Base-by-base conservation (phyloP, 53 echinoderm and acorn worm genomes). In the Holothuria scabra region DNA sequence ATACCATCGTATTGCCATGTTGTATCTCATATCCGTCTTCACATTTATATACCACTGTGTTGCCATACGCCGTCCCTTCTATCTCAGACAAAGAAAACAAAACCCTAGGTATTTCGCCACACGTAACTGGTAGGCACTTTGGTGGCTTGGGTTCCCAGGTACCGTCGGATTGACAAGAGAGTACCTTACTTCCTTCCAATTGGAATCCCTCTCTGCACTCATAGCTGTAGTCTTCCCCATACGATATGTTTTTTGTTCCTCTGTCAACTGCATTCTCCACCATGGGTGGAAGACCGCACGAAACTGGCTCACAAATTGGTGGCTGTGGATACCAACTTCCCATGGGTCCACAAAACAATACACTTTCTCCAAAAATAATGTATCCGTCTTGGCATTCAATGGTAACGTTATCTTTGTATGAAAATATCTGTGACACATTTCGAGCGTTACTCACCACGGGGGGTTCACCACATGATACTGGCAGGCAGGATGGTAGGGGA, bases 371-470 rank as follows among this genome's bases (percentile, higher is more conserved):
- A 13, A 19, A 28, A n/a, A 91, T 55, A 25, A n/a, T 67, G 67
- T 86, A 93, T 13, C 96, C 96, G 8, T 62, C 41, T 24, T 86
- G 56, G 56, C 96, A 96, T n/a, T 48, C 44, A 82, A 88, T 91
- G 12, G 79, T 28, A 6, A 93, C 69, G 1, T 83, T 64, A 18
- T 81, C 79, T 38, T 90, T 91, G 67, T 84, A 91, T 59, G 93
- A 87, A 19, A 85, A 86, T 30, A 88, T 74, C 34, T 55, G 34
- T 8, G 91, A 88, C 22, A 65, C 25, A 7, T 20, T 16, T 8
- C 20, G 67, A 4, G 85, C 74, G 74, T 97, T 56, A 37, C 70
- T 33, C 21, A 83, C 65, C n/a, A 32, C 25, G 13, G 87, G 85
- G 31, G 91, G 81, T 22, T 67, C 14, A 21, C 89, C 89, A 63